Percentiles rank a stretch among this genome's conserved stretches.
phyloP scores from a whole-genome alignment of 2,113 vertebrate genomes.

The Oreocharis arfaki region DNA sequence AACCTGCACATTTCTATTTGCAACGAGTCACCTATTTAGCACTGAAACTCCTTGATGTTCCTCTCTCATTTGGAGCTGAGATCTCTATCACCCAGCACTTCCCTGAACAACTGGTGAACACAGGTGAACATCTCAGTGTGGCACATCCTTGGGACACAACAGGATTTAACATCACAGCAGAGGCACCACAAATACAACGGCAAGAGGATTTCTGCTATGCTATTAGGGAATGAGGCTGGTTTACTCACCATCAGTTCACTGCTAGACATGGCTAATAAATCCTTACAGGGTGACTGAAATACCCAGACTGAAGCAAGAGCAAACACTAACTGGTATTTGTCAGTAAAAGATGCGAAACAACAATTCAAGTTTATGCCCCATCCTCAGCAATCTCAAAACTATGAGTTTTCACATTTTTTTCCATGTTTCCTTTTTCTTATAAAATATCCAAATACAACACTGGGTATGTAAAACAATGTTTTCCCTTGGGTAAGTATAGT shows the following conservation, averaged over 20 bases:
- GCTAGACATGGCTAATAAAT: background rate
- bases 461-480: background rate
- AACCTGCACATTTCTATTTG: background rate
- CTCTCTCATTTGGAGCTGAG: background rate
- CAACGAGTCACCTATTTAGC: background rate
- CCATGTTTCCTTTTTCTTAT: background rate
- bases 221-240: background rate
- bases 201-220: background rate
- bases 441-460: background rate
- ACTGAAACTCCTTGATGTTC: background rate
- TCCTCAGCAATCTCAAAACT: background rate
- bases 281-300: background rate
- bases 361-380: background rate
- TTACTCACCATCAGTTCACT: background rate
- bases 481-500: background rate
- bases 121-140: background rate
- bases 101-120: background rate
- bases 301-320: background rate
- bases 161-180: background rate
- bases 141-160: background rate
- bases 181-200: background rate
- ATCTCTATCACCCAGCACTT: background rate
- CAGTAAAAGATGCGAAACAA: background rate
- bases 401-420: background rate
- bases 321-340: background rate